Base-by-base conservation (phyloP, 64 coral and sea anemone species). In the Montipora capricornis region DNA sequence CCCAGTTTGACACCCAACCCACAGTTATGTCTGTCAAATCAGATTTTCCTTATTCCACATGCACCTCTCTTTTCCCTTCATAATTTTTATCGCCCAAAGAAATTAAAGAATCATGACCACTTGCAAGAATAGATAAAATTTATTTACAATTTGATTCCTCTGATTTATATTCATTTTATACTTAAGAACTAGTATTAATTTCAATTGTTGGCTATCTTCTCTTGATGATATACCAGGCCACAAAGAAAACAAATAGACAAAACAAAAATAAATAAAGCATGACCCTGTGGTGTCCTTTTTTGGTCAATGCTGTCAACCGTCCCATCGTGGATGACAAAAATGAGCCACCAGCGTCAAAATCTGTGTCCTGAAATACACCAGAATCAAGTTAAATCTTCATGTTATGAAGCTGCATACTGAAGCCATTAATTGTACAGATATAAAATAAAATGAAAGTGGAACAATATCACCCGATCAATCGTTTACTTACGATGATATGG, bases 251-350 rank as follows among this genome's bases (percentile, higher is more conserved):
- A 99, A 99, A 94, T 0, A 99, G 47, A 49, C 97, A 99, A 44
- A 99, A 99, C 0, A 96, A 1, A 13, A 99, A 86, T 10, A 99
- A 77, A 90, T 99, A 99, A 29, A 92, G 94, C 97, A 99, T 99
- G 44, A 96, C 83, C 89, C 88, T 96, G 86, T 99, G 95, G 53
- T 99, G 97, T 80, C 97, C 97, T 87, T 99, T 96, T 44, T 99
- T 99, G 13, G 97, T 99, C 64, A 99, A 62, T 17, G 97, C 97
- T 67, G 92, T 91, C 6, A 99, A 83, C 47, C 92, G 75, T 64
- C 77, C 90, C 97, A 99, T 99, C 45, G 97, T 99, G 15, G 97
- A 76, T 64, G 94, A 93, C 15, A 99, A 82, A 17, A 99, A 26
- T 68, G 95, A 94, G 11, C 97, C 97, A 50, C 95, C 82, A 46